These are phyloP conservation scores for Heteronetta atricapilla DNA, from an alignment of 2,113 vertebrate species.

Conservation along the genomic window DNA sequence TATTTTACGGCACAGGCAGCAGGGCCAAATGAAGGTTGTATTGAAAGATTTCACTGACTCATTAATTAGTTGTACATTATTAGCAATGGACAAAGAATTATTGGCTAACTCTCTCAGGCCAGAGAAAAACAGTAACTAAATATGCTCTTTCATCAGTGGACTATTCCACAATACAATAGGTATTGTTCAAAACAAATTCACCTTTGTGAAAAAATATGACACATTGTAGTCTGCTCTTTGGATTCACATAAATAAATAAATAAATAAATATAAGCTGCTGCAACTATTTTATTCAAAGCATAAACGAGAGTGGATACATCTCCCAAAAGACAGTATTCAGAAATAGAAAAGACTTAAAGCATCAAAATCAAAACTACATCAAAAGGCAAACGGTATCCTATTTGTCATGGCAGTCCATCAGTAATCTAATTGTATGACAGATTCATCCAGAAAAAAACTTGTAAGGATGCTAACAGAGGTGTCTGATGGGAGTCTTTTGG, in stretches of 20 bases:
- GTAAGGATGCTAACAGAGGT: constrained; percentile 57
- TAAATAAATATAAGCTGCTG: background rate
- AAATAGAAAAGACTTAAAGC: constrained; percentile 59
- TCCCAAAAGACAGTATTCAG: constrained; percentile 44
- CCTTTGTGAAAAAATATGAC: constrained; percentile 24
- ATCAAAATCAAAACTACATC: constrained; percentile 50
- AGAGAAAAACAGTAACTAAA: background rate
- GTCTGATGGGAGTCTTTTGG: constrained; percentile 51
- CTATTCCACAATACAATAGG: background rate
- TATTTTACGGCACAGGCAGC: background rate
- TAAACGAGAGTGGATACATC: constrained; percentile 2
- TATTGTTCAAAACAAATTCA: constrained; percentile 16
- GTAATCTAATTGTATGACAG: constrained; percentile 47
- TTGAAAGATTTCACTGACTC: background rate
- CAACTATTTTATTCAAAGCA: constrained; percentile 39
- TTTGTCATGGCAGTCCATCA: constrained; percentile 46
- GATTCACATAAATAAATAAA: background rate
- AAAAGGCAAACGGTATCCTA: constrained; percentile 45
- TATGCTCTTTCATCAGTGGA: background rate
- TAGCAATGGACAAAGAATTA: background rate
- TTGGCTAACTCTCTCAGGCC: background rate
- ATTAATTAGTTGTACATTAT: background rate
- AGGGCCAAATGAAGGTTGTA: background rate
- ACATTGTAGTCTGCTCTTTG: background rate
- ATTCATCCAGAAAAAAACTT: constrained; percentile 55